Evolutionary conservation across 2,888 invertebrate genomes (phyloP), one percentile per base, ranked within the genome.

Genomic region (Acanthosepion esculentum): DNA sequence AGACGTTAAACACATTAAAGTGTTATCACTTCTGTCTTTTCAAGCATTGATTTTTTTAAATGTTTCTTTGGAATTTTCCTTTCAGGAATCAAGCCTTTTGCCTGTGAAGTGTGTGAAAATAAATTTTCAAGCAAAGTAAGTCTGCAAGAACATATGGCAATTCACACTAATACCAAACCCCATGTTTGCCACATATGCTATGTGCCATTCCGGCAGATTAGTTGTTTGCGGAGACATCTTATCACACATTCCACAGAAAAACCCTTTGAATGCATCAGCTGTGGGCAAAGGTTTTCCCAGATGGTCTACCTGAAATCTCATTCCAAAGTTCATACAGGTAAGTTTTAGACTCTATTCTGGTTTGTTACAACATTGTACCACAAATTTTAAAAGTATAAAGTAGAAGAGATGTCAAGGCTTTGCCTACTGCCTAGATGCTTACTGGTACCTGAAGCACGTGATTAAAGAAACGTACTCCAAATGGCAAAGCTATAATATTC

Each of bases 71-170:
- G 26, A 41, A 41, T 91, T 41, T 23, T 53, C 94, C 94, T 95
- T 95, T 26, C 95, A 97, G 97, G 97, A 64, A 96, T 97, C 48
- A 97, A 97, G 95, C 97, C 96, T 33, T 97, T 96, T 95, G 96
- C 96, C 78, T 97, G 97, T 95, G 95, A 95, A 48, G 95, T 96
- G 18, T 97, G 97, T 95, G 94, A 96, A 23, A 96, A 96, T 94
- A 96, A 96, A 93, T 97, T 97, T 95, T 96, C 97, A 91, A 96
- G 97, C 95, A 96, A 96, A 94, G 96, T 96, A 8, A 96, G 97
- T n/a, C 95, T 97, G 55, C 96, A 96, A 94, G 97, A 97, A 95
- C 97, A 97, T 95, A 95, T 96, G 94, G 95, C 96, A 12, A 95
- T 96, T 15, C 97, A 97, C 95, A 96, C 96, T 1, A 95, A 97